These are phyloP conservation scores for Pristionchus exspectatus DNA, from an alignment of 2,888 invertebrate species.

Conservation along the genomic window DNA sequence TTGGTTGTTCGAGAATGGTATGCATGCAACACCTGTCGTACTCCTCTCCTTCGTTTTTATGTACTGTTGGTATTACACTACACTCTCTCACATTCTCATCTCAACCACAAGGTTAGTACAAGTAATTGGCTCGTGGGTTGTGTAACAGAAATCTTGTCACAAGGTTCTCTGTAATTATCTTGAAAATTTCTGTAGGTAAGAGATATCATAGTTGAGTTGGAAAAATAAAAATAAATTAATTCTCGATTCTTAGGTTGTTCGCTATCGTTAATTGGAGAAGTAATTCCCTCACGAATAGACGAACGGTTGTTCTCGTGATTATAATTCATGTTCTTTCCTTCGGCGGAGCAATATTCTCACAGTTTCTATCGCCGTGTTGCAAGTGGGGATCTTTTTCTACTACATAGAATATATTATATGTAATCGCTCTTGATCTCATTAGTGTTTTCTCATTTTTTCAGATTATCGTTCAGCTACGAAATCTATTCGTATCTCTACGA, in stretches of 20 bases:
- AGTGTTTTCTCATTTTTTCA: conserved; percentile 50
- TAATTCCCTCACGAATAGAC: conserved; percentile 58
- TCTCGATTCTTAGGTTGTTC: conserved; percentile 58
- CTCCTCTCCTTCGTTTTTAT: conserved; percentile 63
- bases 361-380: conserved; percentile 64
- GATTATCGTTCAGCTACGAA: conserved; percentile 62
- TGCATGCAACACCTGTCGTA: conserved; percentile 38
- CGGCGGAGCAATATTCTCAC: conserved; percentile 59
- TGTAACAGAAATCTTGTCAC: no score
- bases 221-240: no score
- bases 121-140: not conserved
- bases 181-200: not conserved
- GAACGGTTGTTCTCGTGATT: conserved; percentile 55
- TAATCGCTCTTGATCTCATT: no score
- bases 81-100: conserved; percentile 64
- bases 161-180: no score
- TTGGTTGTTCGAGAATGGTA: conserved; percentile 58
- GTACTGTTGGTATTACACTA: conserved; percentile 65
- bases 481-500: conserved; percentile 62
- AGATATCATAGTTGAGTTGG: no score
- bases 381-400: conserved; percentile 47
- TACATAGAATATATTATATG: no score
- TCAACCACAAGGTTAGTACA: conserved; percentile 56
- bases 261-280: conserved; percentile 60
- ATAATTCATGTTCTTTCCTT: conserved; percentile 59